A percentile compares a stretch with the other conserved stretches of the same genome.
phyloP scores from a whole-genome alignment of 2,888 invertebrate genomes.

The Diogma glabrata region DNA sequence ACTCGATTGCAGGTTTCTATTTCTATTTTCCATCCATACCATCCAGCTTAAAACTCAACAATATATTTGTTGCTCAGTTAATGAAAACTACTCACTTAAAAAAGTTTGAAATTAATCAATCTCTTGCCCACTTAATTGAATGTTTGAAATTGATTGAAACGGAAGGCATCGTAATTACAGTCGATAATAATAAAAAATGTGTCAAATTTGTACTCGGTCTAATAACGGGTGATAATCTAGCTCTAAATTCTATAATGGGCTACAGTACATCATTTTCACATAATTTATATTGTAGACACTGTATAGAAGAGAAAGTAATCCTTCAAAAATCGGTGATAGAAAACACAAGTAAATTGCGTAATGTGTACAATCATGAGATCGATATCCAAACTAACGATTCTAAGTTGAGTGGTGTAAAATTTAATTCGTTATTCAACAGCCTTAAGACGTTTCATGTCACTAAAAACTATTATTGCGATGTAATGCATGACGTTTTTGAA shows the following conservation, averaged over 20 bases:
- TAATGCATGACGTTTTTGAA: neutral
- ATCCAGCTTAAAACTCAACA: neutral
- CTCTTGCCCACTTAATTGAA: neutral
- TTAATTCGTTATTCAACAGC: neutral
- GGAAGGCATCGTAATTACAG: neutral
- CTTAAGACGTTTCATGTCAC: neutral
- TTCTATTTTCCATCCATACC: neutral
- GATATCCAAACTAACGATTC: neutral
- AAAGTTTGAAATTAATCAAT: neutral
- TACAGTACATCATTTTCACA: neutral
- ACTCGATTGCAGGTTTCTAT: neutral
- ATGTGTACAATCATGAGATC: no score
- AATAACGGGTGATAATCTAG: neutral
- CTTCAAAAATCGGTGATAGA: neutral
- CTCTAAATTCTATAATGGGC: neutral
- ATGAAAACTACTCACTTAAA: neutral
- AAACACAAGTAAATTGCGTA: neutral
- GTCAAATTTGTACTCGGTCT: neutral
- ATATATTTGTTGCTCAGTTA: neutral
- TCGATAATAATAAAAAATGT: neutral
- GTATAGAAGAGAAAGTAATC: neutral
- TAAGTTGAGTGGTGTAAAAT: neutral
- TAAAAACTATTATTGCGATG: neutral
- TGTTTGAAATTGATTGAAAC: neutral
- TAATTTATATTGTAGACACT: neutral